Evolutionary conservation across 2,888 invertebrate species (phyloP), one percentile per base, ranked within the genome.

Genomic region (Calliphora vomitoria): DNA sequence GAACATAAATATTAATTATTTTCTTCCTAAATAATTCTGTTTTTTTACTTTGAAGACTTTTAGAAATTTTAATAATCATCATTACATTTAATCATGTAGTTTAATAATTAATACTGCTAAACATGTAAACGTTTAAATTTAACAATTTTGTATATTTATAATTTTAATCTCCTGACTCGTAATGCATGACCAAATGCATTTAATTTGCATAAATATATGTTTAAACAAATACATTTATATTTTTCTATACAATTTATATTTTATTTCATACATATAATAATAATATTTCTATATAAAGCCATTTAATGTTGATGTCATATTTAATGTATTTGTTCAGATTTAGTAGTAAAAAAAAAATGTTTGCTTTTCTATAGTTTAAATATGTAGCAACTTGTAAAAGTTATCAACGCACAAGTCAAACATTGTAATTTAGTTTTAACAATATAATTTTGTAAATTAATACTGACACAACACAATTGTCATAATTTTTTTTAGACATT

Each of bases 391-490:
- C 18, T 13, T 71, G 55, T 71, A 71, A 71, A 53, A 41, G 11
- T 72, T 72, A 72, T 72, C 58, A 72, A 13, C 41, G 41, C 72
- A 41, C 18, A 31, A 38, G 58, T 44, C 55, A 72, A 60, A 72
- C 58, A 72, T 58, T 58, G 58, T 60, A 72, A 72, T 72, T 72
- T 72, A 72, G 31, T 72, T 72, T 20, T 20, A 47, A n/a, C 20
- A 72, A 31, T 60, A 60, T 60, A 60, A 60, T 60, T 60, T 60
- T 15, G 31, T 60, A 60, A 31, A 60, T 60, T 31, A 31, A 31
- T 55, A 55, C 18, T 13, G 53, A 55, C 53, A 55, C 18, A 55
- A 55, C 53, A 55, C 8, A 18, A 55, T n/a, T 55, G 53, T 55
- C 53, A 55, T 55, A 55, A 20, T 15, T 50, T 50, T 44, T 50